A percentile compares a stretch with the other conserved stretches of the same genome.
phyloP scores from a whole-genome alignment of 2,888 invertebrate genomes.

The Acrocera orbiculus region DNA sequence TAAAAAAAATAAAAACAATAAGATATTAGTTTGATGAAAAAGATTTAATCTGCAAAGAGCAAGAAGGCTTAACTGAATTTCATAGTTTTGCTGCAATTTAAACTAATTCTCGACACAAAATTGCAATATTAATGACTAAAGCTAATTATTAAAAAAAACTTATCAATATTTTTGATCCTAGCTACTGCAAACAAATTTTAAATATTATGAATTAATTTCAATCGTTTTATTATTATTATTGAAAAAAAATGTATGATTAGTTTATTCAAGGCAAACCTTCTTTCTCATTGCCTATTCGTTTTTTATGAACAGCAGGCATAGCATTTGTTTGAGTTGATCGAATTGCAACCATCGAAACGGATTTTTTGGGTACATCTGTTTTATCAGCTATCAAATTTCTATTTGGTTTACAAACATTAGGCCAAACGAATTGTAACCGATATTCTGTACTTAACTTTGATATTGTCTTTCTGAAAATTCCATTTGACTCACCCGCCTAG shows the following conservation, averaged over 20 bases:
- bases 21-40: too few relatives aligned
- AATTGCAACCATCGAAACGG: conserved; percentile 72
- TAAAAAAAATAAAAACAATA: too few relatives aligned
- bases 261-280: conserved; percentile 32
- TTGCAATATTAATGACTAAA: too few relatives aligned
- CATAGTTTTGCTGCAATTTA: too few relatives aligned
- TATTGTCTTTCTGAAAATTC: conserved; percentile 54
- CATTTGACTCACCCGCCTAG: conserved; percentile 44
- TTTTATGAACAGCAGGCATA: conserved; percentile 46
- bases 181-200: conserved; percentile 29
- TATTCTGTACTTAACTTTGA: conserved; percentile 69
- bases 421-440: conserved; percentile 81
- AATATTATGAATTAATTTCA: conserved; percentile 20
- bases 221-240: conserved; percentile 5
- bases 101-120: too few relatives aligned
- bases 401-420: conserved; percentile 34
- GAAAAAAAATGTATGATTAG: conserved; percentile 8
- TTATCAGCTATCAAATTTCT: conserved; percentile 37
- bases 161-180: too few relatives aligned
- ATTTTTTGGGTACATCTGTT: conserved; percentile 51
- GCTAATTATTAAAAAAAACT: too few relatives aligned
- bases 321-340: conserved; percentile 39
- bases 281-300: conserved; percentile 39
- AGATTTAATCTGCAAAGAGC: too few relatives aligned
- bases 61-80: too few relatives aligned